These are phyloP conservation scores for Diplosoma virens DNA, from an alignment of 23 tunicate species.

Conservation along the genomic window DNA sequence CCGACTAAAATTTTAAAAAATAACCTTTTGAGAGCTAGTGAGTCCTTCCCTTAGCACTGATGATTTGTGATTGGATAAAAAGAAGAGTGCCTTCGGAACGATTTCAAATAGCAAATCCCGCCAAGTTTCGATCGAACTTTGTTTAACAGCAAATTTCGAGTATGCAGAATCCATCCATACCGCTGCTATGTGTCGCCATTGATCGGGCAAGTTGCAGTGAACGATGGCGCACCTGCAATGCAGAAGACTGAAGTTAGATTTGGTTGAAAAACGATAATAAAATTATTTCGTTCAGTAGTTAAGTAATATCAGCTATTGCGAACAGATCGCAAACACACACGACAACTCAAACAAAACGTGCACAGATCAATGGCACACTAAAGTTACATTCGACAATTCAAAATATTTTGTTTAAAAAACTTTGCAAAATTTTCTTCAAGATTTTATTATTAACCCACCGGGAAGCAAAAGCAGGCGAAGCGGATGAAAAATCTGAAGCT, in stretches of 20 bases:
- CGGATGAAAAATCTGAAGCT: slow-evolving; percentile 51
- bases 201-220: slow-evolving; percentile 32
- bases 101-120: slow-evolving; percentile 43
- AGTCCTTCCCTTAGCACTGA: slow-evolving; percentile 45
- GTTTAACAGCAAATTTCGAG: slow-evolving; percentile 48
- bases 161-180: slow-evolving; percentile 80
- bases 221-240: slow-evolving; percentile 65
- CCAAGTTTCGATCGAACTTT: slow-evolving; percentile 49
- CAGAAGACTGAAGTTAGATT: neutral
- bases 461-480: slow-evolving; percentile 80
- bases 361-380: too few species aligned
- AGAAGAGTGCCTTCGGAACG: slow-evolving; percentile 52
- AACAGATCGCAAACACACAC: too few species aligned
- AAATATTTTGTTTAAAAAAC: too few species aligned
- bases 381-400: too few species aligned
- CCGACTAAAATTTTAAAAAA: neutral
- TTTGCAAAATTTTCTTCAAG: neutral
- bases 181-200: slow-evolving; percentile 51
- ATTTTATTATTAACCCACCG: slow-evolving; percentile 22
- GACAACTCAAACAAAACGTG: too few species aligned
- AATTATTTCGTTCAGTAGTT: too few species aligned
- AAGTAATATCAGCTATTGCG: too few species aligned
- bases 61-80: slow-evolving; percentile 27
- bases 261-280: too few species aligned
- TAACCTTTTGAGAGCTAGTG: slow-evolving; percentile 30